Conservation (phyloP, 2,888 invertebrate species). For the Anaspis maculata region DNA sequence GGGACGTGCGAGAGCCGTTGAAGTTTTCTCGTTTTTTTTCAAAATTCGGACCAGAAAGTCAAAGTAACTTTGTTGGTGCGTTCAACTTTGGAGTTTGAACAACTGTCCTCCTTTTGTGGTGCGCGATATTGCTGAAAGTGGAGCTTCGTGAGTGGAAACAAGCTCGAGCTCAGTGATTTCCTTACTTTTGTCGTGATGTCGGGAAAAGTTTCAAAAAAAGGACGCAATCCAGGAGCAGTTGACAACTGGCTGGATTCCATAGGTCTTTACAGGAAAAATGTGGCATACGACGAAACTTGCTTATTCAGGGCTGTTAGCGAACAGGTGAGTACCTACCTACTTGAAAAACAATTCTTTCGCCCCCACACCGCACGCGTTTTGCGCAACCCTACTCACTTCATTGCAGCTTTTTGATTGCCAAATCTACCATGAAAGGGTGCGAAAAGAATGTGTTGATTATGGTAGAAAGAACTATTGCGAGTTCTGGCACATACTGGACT, state of each 20-base stretch:
- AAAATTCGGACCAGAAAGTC: too few species aligned
- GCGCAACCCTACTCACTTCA: neutral
- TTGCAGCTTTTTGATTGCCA: conserved; percentile 53
- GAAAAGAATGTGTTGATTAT: conserved; percentile 65
- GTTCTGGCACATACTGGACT: conserved; percentile 46
- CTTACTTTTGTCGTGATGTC: neutral
- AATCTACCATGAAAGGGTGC: conserved; percentile 64
- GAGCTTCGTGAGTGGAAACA: too few species aligned
- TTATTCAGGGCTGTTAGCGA: conserved; percentile 84
- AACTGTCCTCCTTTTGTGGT: too few species aligned
- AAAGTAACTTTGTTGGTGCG: too few species aligned
- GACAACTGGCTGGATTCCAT: conserved; percentile 75
- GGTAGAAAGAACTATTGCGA: conserved; percentile 54
- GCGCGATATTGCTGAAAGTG: too few species aligned
- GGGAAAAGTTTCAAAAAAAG: conserved; percentile 24
- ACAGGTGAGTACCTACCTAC: conserved; percentile 48
- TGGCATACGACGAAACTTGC: conserved; percentile 81
- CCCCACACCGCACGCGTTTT: too few species aligned
- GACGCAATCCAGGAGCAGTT: conserved; percentile 38
- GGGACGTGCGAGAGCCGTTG: too few species aligned
- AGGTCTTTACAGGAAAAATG: conserved; percentile 79
- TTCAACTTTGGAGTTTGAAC: too few species aligned
- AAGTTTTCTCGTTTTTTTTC: too few species aligned
- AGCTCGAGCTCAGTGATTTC: too few species aligned
- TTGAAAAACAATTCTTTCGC: neutral